Conservation (phyloP, 1,140 invertebrate species). For the Drosophila kepulauana region DNA sequence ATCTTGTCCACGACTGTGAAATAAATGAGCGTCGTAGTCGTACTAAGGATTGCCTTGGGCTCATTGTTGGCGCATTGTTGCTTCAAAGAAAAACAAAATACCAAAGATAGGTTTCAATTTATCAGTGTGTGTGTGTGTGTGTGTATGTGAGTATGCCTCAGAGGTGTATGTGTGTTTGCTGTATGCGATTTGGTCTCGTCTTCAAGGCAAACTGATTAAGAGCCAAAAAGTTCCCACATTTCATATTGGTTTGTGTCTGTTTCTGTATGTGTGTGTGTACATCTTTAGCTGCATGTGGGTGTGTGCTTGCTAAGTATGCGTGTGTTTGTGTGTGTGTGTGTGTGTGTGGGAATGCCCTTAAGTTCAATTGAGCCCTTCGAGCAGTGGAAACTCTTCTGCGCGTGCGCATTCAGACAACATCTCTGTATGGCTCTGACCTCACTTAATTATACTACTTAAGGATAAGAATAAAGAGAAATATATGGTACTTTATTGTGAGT, state of each 20-base stretch:
- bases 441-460: neutral
- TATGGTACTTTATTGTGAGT: neutral
- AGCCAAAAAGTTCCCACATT: conserved; percentile 60
- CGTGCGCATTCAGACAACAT: conserved; percentile 19
- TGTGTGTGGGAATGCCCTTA: conserved; percentile 65
- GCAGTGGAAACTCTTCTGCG: conserved; percentile 41
- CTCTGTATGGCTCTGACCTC: conserved; percentile 25
- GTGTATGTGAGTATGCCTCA: conserved; percentile 1
- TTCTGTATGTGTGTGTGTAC: conserved; percentile 24
- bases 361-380: conserved; percentile 64
- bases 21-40: conserved; percentile 81
- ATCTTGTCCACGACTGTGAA: conserved; percentile 84
- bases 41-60: conserved; percentile 70
- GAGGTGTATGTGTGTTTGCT: conserved; percentile 31
- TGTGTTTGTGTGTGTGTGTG: conserved; percentile 16
- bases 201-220: conserved; percentile 57
- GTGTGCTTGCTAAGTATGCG: conserved; percentile 34
- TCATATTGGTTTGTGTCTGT: conserved; percentile 28
- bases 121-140: conserved; percentile 57
- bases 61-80: conserved; percentile 75
- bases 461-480: neutral
- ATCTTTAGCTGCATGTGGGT: conserved; percentile 36
- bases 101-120: conserved; percentile 75
- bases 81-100: conserved; percentile 69
- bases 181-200: conserved; percentile 45